These are phyloP conservation scores for Chionis minor DNA, from an alignment of 2,113 vertebrate genomes.

Conservation along the genomic window DNA sequence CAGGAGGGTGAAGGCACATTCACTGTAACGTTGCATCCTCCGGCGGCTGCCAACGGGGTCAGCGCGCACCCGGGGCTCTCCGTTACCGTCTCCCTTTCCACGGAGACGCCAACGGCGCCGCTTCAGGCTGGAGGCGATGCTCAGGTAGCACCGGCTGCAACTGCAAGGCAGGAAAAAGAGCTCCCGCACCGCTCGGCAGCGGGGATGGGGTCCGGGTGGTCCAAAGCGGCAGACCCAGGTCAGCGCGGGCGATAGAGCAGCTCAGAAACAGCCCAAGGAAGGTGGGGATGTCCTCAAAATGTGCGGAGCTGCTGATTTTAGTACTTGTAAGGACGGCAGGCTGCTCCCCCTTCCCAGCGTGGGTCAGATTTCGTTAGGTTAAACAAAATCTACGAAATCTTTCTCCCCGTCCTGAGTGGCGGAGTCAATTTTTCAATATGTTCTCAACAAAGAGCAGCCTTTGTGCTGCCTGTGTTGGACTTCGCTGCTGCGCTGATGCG, in stretches of 20 bases:
- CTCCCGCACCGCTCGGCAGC: background rate
- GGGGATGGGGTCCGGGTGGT: background rate
- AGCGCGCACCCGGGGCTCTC: accelerated
- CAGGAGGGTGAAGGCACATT: background rate
- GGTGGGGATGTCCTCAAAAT: background rate
- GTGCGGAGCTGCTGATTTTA: background rate
- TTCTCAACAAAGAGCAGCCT: background rate
- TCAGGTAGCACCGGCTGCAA: background rate
- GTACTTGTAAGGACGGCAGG: background rate
- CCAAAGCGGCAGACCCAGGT: background rate
- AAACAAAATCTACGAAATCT: background rate
- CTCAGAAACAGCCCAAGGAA: background rate
- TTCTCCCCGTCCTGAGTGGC: background rate
- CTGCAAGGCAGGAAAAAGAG: background rate
- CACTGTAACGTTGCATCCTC: background rate
- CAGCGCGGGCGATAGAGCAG: accelerated
- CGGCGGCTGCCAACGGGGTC: background rate
- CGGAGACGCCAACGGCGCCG: accelerated
- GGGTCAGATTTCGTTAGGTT: background rate
- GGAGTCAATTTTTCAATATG: background rate
- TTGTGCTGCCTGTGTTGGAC: background rate
- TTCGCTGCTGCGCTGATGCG: background rate
- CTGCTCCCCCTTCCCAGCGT: too few species aligned
- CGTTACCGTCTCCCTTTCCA: background rate
- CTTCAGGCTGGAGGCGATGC: background rate